A percentile compares a stretch with the other conserved stretches of the same genome.
phyloP scores from a whole-genome alignment of 2,888 invertebrate genomes.

The Atethmia centrago region DNA sequence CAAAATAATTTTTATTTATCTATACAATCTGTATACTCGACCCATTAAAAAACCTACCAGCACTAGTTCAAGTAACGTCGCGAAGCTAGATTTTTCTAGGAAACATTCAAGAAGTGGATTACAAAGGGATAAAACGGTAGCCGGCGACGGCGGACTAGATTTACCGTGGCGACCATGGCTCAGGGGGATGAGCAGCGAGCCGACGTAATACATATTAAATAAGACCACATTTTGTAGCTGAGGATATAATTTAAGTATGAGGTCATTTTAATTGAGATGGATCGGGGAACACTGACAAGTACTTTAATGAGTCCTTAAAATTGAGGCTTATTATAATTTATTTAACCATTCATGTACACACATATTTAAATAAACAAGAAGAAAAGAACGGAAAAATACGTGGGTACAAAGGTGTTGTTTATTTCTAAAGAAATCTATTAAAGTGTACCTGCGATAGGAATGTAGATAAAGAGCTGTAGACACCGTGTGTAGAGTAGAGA shows the following conservation, averaged over 20 bases:
- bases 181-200: slow-evolving; percentile 53
- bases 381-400: no score
- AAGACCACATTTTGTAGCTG: slow-evolving; percentile 41
- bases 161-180: slow-evolving; percentile 55
- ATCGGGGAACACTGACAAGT: slow-evolving; percentile 12
- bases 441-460: no score
- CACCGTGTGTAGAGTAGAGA: no score
- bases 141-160: slow-evolving; percentile 51
- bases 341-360: no score
- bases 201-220: slow-evolving; percentile 63
- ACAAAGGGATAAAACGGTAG: slow-evolving; percentile 46
- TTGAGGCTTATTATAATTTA: no score
- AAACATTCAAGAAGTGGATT: slow-evolving; percentile 55
- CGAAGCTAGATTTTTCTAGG: slow-evolving; percentile 59
- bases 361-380: no score
- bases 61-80: slow-evolving; percentile 29
- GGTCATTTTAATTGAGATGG: slow-evolving; percentile 15
- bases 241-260: slow-evolving; percentile 7
- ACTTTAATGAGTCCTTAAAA: neutral
- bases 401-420: no score
- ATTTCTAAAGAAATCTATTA: no score
- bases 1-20: neutral
- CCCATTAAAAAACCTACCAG: slow-evolving; percentile 15
- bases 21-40: neutral
- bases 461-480: no score